Evolutionary conservation across 2,113 vertebrate species (phyloP).

Genomic region (Ceratotherium simum): DNA sequence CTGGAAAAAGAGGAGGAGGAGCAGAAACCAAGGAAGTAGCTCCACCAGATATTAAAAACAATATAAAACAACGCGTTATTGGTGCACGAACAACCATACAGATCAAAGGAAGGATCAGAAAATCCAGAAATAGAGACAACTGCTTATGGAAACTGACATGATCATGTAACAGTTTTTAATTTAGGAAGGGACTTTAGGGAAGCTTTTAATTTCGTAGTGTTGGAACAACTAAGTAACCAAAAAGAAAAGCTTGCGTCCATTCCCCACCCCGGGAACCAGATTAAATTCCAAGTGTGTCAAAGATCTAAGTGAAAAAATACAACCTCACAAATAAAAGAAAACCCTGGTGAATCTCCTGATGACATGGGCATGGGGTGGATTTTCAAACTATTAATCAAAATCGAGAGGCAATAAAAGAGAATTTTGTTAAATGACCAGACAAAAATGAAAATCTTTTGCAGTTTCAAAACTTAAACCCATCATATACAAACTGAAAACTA

Average conservation of each 20-base stretch:
- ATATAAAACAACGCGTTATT: not conserved
- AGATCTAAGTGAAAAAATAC: not conserved
- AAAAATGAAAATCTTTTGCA: not conserved
- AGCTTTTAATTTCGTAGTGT: not conserved
- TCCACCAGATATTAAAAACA: not conserved
- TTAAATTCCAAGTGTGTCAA: not conserved
- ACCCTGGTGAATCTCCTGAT: not conserved
- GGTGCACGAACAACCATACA: not conserved
- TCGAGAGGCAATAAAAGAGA: not conserved
- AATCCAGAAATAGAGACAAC: conserved; percentile 3
- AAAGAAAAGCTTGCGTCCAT: not conserved
- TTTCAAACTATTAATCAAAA: not conserved
- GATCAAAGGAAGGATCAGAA: not conserved
- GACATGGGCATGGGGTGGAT: not conserved
- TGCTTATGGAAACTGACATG: not conserved
- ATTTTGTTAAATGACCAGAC: not conserved
- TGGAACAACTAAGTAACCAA: not conserved
- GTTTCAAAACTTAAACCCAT: not conserved
- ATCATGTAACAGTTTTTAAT: not conserved
- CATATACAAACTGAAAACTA: not conserved
- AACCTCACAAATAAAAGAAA: not conserved
- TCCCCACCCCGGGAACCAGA: not conserved
- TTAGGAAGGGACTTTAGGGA: not conserved
- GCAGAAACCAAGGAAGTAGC: not conserved
- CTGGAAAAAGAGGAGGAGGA: not conserved